Evolutionary conservation across 2,113 vertebrate species (phyloP).

Genomic region (Entelurus aequoreus): DNA sequence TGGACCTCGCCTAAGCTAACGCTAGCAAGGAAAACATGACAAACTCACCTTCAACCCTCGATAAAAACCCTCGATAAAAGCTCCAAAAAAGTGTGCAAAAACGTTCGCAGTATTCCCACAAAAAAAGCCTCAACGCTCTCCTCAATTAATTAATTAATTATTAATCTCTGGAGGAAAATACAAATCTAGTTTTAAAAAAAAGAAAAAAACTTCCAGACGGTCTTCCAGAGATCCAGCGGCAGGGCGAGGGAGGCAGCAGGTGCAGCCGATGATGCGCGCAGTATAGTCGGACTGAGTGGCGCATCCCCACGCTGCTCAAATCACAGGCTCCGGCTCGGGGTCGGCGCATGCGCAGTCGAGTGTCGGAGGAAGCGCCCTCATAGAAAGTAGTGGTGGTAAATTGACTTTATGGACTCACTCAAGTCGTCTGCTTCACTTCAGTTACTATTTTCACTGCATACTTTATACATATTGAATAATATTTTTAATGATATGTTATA

Average conservation of each 20-base stretch:
- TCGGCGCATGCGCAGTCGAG: constrained; percentile 62
- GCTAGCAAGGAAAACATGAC: constrained; percentile 43
- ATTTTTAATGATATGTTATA: too few relatives aligned
- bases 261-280: constrained; percentile 67
- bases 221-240: constrained; percentile 51
- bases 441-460: too few relatives aligned
- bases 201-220: constrained; percentile 48
- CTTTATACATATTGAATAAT: too few relatives aligned
- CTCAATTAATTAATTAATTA: constrained; percentile 61
- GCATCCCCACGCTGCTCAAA: constrained; percentile 47
- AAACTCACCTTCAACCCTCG: constrained; percentile 49
- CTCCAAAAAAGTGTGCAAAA: constrained; percentile 49
- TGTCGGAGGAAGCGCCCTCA: constrained; percentile 35
- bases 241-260: constrained; percentile 62
- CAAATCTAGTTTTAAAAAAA: constrained; percentile 32
- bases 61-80: constrained; percentile 13
- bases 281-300: constrained; percentile 58
- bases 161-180: constrained; percentile 43
- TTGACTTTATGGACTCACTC: not conserved
- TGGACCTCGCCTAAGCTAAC: constrained; percentile 65
- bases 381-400: not conserved
- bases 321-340: constrained; percentile 23
- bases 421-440: too few relatives aligned
- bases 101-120: constrained; percentile 46
- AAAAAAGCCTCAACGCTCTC: constrained; percentile 60